phyloP scores from a whole-genome alignment of 2,797 vertebrate species.

The Picus viridis region DNA sequence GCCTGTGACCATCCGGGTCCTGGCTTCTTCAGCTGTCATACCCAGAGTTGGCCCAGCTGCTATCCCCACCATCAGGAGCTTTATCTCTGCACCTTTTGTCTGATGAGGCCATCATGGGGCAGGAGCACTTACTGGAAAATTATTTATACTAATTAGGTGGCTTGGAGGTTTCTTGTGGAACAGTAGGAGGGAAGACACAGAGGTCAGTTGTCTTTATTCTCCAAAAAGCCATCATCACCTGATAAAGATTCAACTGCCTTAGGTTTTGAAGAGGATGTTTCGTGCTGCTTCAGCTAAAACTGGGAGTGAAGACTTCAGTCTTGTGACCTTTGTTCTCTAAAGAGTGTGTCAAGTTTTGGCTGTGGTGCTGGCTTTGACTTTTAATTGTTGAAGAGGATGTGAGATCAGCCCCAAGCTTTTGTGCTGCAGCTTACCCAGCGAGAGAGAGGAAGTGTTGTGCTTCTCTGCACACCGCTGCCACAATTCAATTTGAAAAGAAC shows the following conservation, averaged over 20 bases:
- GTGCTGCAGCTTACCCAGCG: slow-evolving; percentile 29
- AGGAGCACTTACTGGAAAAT: slow-evolving; percentile 63
- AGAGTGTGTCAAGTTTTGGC: slow-evolving; percentile 68
- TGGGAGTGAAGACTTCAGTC: slow-evolving; percentile 59
- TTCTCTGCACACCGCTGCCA: not conserved
- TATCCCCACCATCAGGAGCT: not conserved
- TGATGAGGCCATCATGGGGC: slow-evolving; percentile 10
- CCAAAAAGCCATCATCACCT: slow-evolving; percentile 67
- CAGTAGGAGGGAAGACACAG: slow-evolving; percentile 54
- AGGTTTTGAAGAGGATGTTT: slow-evolving; percentile 62
- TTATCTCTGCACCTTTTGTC: slow-evolving; percentile 30
- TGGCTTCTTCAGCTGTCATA: not conserved
- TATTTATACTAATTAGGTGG: slow-evolving; percentile 65
- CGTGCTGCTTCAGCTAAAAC: slow-evolving; percentile 61
- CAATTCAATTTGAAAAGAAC: slow-evolving; percentile 1
- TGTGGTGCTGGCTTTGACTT: slow-evolving; percentile 66
- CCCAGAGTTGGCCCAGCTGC: not conserved
- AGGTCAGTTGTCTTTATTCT: slow-evolving; percentile 61
- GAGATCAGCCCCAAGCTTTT: slow-evolving; percentile 64
- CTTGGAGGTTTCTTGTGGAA: slow-evolving; percentile 41
- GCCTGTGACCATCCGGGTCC: accelerated
- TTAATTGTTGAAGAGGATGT: slow-evolving; percentile 71
- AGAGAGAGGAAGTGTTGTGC: slow-evolving; percentile 51
- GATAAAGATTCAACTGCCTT: slow-evolving; percentile 69
- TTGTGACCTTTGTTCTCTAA: slow-evolving; percentile 68